Evolutionary conservation across 2,797 vertebrate species (phyloP), one percentile per base, ranked within the genome.

Genomic region (Hozukius guyotensis): DNA sequence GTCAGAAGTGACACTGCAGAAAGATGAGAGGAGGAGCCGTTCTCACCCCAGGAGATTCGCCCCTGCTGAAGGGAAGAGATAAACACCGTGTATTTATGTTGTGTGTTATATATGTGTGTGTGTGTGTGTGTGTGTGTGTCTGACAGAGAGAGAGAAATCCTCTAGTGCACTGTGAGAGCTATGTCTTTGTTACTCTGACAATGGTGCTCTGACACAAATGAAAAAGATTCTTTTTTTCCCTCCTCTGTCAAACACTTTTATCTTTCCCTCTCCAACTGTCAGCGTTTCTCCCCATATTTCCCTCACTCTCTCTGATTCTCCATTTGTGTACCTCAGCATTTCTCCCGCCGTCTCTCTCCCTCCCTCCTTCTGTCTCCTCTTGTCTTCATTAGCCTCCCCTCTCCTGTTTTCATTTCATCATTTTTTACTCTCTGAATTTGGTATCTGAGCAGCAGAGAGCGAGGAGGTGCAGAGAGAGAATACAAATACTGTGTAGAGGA

Each of bases 131-230:
- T 71, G 66, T 52, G 83, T 36, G 60, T 65, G 81, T 52, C 36
- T 42, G 62, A 55, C 29, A 27, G 24, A 71, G 52, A 84, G 66
- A 67, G 72, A 72, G 68, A 89, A 91, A 93, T 92, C 81, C 82
- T 89, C 85, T 36, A 75, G 86, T 88, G 87, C 83, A 82, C 78
- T 65, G 80, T 84, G 82, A 89, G 85, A 81, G 81, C 87, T 89
- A 75, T 32, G 85, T 93, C 90, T 93, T 93, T 93, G 89, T 94
- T 92, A 92, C 88, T 76, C 81, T 80, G 82, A 93, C 91, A 94
- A 92, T 92, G 77, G 74, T 36, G 87, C 87, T 61, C 87, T 85
- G 89, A 92, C 91, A 93, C 81, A 92, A 93, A 91, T 92, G 87
- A 93, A 91, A 93, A 86, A 84, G 38, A 91, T 72, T 85, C 63